Evolutionary conservation across 1,140 invertebrate genomes (phyloP).

Genomic region (Heterodera schachtii): DNA sequence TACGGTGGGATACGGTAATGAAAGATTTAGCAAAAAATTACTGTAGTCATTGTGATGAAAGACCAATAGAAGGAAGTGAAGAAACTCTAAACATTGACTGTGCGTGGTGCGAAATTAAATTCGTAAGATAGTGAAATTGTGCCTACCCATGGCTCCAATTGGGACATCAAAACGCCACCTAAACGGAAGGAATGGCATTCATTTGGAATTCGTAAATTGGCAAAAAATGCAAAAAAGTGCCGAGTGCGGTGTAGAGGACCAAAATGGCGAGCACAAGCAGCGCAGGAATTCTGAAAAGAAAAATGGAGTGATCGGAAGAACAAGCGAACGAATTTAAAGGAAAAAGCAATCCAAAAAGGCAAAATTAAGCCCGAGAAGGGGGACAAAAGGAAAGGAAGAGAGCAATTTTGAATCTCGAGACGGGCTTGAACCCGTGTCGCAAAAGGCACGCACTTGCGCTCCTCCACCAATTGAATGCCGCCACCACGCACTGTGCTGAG

Average conservation of each 20-base stretch:
- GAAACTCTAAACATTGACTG: conserved; percentile 46
- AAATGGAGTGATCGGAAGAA: no score
- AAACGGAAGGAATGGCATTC: background rate
- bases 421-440: no score
- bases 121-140: background rate
- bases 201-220: background rate
- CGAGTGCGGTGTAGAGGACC: conserved; percentile 60
- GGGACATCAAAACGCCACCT: conserved; percentile 64
- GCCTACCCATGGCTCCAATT: conserved; percentile 54
- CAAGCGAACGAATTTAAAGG: no score
- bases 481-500: conserved; percentile 30
- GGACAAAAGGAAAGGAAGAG: no score
- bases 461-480: conserved; percentile 59
- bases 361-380: no score
- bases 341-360: no score
- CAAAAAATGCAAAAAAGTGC: background rate
- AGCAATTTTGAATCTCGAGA: no score
- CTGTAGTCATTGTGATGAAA: conserved; percentile 66
- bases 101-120: background rate
- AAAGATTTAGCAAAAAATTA: background rate
- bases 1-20: background rate
- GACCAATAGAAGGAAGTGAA: conserved; percentile 66
- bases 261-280: conserved; percentile 61
- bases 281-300: conserved; percentile 57
- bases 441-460: conserved; percentile 45